Evolutionary conservation across 2,888 invertebrate species (phyloP).

Genomic region (Ophion costatus): DNA sequence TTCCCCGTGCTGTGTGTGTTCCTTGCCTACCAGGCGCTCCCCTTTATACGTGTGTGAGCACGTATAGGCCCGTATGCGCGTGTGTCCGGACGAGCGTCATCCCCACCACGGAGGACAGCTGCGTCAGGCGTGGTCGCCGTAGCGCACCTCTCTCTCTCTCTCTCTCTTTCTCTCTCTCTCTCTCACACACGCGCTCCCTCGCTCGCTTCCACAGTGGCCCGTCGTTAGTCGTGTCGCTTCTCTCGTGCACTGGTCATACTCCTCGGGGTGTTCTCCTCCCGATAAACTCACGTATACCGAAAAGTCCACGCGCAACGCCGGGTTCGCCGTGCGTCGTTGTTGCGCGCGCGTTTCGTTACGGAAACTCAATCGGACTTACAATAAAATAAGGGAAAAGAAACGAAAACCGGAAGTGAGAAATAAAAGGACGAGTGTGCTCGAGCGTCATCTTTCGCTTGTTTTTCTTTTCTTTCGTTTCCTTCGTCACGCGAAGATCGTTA

Average conservation of each 20-base stretch:
- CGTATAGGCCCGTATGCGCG: constrained; percentile 8
- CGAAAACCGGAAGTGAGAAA: neutral
- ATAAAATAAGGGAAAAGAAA: neutral
- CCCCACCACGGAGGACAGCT: constrained; percentile 71
- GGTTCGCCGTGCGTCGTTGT: constrained; percentile 24
- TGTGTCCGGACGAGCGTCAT: constrained; percentile 31
- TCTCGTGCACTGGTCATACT: constrained; percentile 43
- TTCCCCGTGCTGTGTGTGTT: no score
- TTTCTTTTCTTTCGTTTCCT: neutral
- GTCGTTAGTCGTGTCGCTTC: constrained; percentile 58
- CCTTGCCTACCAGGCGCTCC: neutral
- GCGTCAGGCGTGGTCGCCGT: constrained; percentile 81
- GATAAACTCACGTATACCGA: constrained; percentile 31
- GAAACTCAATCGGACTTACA: constrained; percentile 20
- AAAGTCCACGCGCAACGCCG: constrained; percentile 42
- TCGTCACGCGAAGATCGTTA: neutral
- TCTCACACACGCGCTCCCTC: constrained; percentile 31
- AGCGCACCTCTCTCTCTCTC: constrained; percentile 59
- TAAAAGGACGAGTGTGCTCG: neutral
- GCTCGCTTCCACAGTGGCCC: constrained; percentile 27
- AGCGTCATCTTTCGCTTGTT: neutral
- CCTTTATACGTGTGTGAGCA: neutral
- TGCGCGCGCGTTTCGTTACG: constrained; percentile 27
- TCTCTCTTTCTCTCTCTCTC: constrained; percentile 12
- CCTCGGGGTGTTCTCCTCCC: constrained; percentile 11